Base-by-base conservation (phyloP, 2,888 invertebrate genomes). In the Polietes domitor region DNA sequence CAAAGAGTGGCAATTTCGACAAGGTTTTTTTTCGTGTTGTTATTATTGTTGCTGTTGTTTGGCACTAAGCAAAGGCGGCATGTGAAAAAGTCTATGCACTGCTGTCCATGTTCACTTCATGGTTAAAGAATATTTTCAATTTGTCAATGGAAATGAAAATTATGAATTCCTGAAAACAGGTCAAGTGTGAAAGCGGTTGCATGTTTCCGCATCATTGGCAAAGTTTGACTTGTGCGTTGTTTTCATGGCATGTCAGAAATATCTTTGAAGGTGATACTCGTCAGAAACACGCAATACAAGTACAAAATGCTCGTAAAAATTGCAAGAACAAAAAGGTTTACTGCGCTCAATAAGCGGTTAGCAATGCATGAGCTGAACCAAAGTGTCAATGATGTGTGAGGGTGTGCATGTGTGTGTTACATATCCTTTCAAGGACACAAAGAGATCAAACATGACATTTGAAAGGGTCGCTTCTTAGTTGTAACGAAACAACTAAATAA, bases 1-100 rank as follows among this genome's bases (percentile, higher is more conserved):
- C 84, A 84, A 79, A 76, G 81, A 70, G 43, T 81, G 81, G 78
- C 84, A 78, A 81, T 78, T 81, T 84, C 65, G 81, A 76, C 78
- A 79, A 47, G 63, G n/a, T n/a, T 73, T 81, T 83, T 73, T 58
- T 12, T 7, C 9, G 1, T 37, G 37, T 37, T 37, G 6, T 37
- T 58, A 1, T 58, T 32, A 2, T 61, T n/a, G n/a, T n/a, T n/a
- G n/a, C n/a, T 58, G 12, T 58, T 32, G 2, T 61, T 15, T 37
- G 2, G 47, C 47, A 47, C n/a, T n/a, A 2, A n/a, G 15, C 47
- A 15, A n/a, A 47, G 9, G 47, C 47, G 47, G n/a, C 10, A 7
- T 37, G 7, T 37, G 37, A n/a, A n/a, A 32, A 9, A 32, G 32
- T 32, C 32, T 6, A 32, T 6, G 4, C 2, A 3, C 5, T 12